A percentile compares a stretch with the other conserved stretches of the same genome.
phyloP scores from a whole-genome alignment of 1,140 invertebrate genomes.

The Adelges cooleyi region DNA sequence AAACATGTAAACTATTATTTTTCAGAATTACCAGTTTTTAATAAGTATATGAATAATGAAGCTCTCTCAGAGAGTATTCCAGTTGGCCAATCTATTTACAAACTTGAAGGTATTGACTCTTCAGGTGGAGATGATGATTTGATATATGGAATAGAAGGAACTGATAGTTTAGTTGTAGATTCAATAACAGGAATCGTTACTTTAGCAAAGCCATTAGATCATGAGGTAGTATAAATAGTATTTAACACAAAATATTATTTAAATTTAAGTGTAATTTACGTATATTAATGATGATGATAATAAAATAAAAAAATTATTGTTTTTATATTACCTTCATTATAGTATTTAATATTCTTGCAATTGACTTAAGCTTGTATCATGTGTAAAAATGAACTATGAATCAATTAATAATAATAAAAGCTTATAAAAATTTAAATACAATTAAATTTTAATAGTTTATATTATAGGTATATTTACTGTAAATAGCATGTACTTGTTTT shows the following conservation, averaged over 20 bases:
- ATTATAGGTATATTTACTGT: too few relatives aligned
- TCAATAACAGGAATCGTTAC: conserved; percentile 63
- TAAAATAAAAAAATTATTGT: too few relatives aligned
- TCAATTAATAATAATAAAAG: too few relatives aligned
- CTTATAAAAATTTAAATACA: not conserved
- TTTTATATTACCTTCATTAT: too few relatives aligned
- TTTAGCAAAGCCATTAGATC: conserved; percentile 62
- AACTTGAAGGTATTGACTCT: conserved; percentile 63
- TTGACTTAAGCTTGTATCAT: too few relatives aligned
- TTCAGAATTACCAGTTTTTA: conserved; percentile 46
- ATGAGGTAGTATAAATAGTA: conserved; percentile 53
- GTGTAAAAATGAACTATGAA: too few relatives aligned
- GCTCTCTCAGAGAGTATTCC: conserved; percentile 63
- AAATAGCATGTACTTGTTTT: too few relatives aligned
- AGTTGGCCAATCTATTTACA: conserved; percentile 62
- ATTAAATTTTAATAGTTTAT: not conserved
- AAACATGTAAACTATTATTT: too few relatives aligned
- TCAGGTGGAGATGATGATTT: conserved; percentile 54
- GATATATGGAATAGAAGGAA: conserved; percentile 63
- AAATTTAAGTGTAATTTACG: too few relatives aligned
- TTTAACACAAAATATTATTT: not conserved
- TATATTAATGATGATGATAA: too few relatives aligned
- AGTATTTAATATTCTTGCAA: too few relatives aligned
- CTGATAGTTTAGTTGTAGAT: conserved; percentile 66
- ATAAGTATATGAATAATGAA: conserved; percentile 57